These are phyloP conservation scores for Rhea pennata DNA, from an alignment of 2,113 vertebrate genomes.

Conservation along the genomic window DNA sequence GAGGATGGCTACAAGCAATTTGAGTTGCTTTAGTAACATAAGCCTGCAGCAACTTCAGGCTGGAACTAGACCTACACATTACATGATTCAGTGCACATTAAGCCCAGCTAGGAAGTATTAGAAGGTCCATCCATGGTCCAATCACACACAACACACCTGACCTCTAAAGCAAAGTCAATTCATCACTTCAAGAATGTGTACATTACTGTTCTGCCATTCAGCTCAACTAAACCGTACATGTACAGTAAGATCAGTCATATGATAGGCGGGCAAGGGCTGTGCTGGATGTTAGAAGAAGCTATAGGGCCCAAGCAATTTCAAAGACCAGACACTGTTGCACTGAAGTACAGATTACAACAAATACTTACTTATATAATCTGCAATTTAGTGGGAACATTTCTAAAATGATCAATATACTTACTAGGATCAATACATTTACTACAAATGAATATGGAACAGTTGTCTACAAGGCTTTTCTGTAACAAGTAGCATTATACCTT, in stretches of 20 bases:
- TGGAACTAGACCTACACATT: neutral
- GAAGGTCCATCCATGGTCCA: neutral
- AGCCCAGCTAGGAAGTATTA: neutral
- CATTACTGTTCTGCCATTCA: neutral
- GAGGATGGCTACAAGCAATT: neutral
- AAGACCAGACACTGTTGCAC: neutral
- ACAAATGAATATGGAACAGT: neutral
- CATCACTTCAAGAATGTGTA: neutral
- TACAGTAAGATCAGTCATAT: neutral
- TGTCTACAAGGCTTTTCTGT: neutral
- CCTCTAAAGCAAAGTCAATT: neutral
- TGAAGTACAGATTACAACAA: neutral
- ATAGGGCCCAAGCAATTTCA: neutral
- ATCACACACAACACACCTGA: neutral
- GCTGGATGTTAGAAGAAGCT: neutral
- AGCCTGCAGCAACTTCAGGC: neutral
- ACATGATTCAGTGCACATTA: accelerated
- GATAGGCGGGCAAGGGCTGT: neutral
- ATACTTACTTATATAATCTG: neutral
- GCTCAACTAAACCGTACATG: neutral
- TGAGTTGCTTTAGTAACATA: neutral
- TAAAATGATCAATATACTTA: neutral
- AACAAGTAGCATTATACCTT: neutral
- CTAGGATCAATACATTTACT: neutral
- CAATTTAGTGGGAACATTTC: neutral